A percentile compares a stretch with the other conserved stretches of the same genome.
Evolutionary conservation across 2,888 invertebrate species (phyloP).

Genomic region (Aphodius granarius): DNA sequence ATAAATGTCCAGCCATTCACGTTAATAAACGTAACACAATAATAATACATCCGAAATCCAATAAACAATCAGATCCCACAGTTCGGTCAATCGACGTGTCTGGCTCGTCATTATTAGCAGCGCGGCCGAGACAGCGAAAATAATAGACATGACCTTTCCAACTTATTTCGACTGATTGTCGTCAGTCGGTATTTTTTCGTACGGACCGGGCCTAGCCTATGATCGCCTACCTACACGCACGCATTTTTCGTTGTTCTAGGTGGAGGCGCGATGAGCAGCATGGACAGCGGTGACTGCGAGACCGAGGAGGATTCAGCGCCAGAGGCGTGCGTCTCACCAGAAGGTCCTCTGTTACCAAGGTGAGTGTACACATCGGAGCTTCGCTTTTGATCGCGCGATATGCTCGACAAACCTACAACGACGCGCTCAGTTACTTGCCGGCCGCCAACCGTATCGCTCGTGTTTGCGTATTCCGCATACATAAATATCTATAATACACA

Average conservation of each 20-base stretch:
- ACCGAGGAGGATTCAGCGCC: slow-evolving; percentile 52
- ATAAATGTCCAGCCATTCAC: no score
- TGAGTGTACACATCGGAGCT: slow-evolving; percentile 37
- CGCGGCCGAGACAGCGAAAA: not conserved
- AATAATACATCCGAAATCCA: not conserved
- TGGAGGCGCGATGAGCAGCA: slow-evolving; percentile 35
- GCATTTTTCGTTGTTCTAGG: not conserved
- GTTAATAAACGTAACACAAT: no score
- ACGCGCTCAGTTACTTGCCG: slow-evolving; percentile 35
- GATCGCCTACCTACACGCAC: not conserved
- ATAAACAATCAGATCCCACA: not conserved
- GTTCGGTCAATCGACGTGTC: not conserved
- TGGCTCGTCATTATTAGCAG: not conserved
- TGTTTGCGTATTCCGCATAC: slow-evolving; percentile 5
- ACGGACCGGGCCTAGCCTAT: not conserved
- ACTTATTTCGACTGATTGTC: slow-evolving; percentile 17
- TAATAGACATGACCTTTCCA: slow-evolving; percentile 28
- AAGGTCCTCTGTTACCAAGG: slow-evolving; percentile 47
- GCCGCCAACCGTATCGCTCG: slow-evolving; percentile 34
- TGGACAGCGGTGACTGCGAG: slow-evolving; percentile 50
- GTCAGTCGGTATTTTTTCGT: slow-evolving; percentile 10
- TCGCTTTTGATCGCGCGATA: slow-evolving; percentile 23
- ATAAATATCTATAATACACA: not conserved
- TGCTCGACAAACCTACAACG: slow-evolving; percentile 5
- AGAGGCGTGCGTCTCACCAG: slow-evolving; percentile 51